Evolutionary conservation across 2,113 vertebrate genomes (phyloP).

Genomic region (Scortum barcoo): DNA sequence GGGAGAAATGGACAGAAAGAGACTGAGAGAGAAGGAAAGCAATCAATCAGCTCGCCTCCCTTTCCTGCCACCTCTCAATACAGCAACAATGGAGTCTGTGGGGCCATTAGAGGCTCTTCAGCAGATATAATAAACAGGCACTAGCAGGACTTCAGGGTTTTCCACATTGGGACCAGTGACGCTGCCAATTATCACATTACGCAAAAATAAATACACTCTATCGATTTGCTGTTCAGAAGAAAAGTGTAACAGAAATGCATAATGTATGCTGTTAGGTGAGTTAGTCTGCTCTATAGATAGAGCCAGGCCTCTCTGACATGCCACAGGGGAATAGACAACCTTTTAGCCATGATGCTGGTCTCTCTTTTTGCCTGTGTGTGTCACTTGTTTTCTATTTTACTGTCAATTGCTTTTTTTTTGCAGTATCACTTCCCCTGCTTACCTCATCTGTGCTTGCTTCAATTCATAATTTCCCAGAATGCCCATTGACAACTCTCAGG

Average conservation of each 20-base stretch:
- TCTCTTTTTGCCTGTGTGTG: background rate
- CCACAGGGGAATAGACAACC: background rate
- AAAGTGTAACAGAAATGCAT: constrained; percentile 45
- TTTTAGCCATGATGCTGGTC: background rate
- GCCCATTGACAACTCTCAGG: background rate
- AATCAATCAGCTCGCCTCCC: constrained; percentile 63
- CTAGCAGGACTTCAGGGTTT: constrained; percentile 28
- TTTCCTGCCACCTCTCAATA: background rate
- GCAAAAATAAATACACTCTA: constrained; percentile 62
- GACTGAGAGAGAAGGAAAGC: constrained; percentile 39
- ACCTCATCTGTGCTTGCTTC: background rate
- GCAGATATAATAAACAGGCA: constrained; percentile 57
- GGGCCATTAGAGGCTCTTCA: constrained; percentile 63
- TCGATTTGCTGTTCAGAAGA: constrained; percentile 57
- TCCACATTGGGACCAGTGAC: constrained; percentile 7
- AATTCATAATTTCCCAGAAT: background rate
- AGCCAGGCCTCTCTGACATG: background rate
- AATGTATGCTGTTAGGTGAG: constrained; percentile 21
- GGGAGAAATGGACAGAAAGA: constrained; percentile 6
- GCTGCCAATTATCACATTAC: constrained; percentile 53
- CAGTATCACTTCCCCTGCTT: background rate
- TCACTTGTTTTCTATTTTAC: background rate
- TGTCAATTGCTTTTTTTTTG: background rate
- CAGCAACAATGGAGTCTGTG: constrained; percentile 39
- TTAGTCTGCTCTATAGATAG: background rate